Conservation (phyloP, 2,113 vertebrate species). For the Platichthys stellatus region DNA sequence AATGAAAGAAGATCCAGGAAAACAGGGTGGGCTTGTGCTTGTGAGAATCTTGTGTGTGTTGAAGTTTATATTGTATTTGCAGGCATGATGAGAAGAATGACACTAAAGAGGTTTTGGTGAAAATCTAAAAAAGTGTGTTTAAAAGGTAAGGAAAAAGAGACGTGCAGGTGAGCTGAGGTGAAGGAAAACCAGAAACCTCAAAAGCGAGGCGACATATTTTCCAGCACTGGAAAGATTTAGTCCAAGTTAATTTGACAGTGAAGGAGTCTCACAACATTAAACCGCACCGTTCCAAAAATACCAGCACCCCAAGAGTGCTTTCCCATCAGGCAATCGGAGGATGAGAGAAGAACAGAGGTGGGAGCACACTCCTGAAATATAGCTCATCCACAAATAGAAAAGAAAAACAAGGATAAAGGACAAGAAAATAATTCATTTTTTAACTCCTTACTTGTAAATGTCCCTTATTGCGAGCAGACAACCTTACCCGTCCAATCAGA, state of each 20-base stretch:
- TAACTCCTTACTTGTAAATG: slow-evolving; percentile 13
- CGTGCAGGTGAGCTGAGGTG: slow-evolving; percentile 9
- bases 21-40: not conserved
- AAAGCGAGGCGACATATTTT: slow-evolving; percentile 13
- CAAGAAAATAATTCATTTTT: slow-evolving; percentile 21
- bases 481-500: slow-evolving; percentile 46
- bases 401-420: slow-evolving; percentile 11
- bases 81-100: slow-evolving; percentile 6
- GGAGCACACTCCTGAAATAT: slow-evolving; percentile 38
- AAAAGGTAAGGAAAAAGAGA: not conserved
- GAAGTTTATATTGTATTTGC: not conserved
- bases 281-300: slow-evolving; percentile 47
- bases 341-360: slow-evolving; percentile 8
- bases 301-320: slow-evolving; percentile 37
- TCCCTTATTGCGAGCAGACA: slow-evolving; percentile 53
- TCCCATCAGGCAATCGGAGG: slow-evolving; percentile 27
- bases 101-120: slow-evolving; percentile 20
- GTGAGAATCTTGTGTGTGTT: slow-evolving; percentile 1
- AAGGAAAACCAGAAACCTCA: slow-evolving; percentile 22
- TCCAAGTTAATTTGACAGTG: slow-evolving; percentile 41
- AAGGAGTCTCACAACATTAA: slow-evolving; percentile 27
- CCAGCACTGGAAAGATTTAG: slow-evolving; percentile 21
- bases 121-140: slow-evolving; percentile 15
- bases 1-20: too few relatives aligned
- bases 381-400: slow-evolving; percentile 42